Base-by-base conservation (phyloP, 2,888 invertebrate species). In the Drosophila ustulata region DNA sequence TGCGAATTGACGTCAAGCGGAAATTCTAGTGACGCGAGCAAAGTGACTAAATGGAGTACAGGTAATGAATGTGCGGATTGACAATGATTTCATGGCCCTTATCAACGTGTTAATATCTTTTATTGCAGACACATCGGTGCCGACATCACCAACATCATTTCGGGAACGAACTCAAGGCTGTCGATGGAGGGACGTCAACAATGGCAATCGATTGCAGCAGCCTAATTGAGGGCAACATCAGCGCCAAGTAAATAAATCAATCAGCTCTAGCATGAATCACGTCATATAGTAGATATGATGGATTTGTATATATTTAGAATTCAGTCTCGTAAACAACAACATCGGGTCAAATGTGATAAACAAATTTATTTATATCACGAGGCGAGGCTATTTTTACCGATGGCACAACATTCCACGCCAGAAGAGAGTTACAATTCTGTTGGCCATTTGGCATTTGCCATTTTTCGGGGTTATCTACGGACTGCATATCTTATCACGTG, bases 201-300 rank as follows among this genome's bases (percentile, higher is more conserved):
- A 26, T 18, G 18, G 11, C 9, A 45, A 18, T 13, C 23, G 41
- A 51, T 26, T 32, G 11, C 39, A 41, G 13, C 18, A 41, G 34
- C 26, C 52, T 43, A 34, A 39, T 59, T 26, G 32, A 55, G 23
- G 13, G n/a, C 52, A 46, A 25, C 57, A 47, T 58, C 62, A 53
- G 25, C 43, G 39, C 13, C 3, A 56, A 62, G 74, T 81, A 75
- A 88, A 83, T 83, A 83, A 83, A 83, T 83, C 89, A 83, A 78
- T 86, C 82, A 74, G 18, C 68, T 49, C 41, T 39, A 28, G 32
- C 34, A 23, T n/a, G 26, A 45, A 11, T 28, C 53, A 57, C 57
- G 62, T 58, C 50, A 47, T 51, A n/a, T n/a, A n/a, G n/a, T n/a
- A 59, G 13, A n/a, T 53, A 71, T 82, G 87, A 82, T 82, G 77